A percentile compares a stretch with the other conserved stretches of the same genome.
These are phyloP conservation scores for Hippocampus mohnikei DNA, from an alignment of 2,113 vertebrate species.

Conservation along the genomic window DNA sequence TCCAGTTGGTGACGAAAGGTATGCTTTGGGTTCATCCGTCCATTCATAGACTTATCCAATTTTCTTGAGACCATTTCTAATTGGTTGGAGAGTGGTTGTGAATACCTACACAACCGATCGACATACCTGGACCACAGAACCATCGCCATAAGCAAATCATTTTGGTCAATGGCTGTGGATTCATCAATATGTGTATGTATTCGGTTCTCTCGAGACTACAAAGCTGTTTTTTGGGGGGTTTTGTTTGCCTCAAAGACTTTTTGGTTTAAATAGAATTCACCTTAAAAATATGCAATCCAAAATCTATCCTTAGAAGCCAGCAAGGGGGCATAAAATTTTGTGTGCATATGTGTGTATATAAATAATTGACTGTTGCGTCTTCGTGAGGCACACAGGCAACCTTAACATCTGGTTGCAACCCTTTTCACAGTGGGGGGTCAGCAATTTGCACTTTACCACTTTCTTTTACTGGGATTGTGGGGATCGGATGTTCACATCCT, in stretches of 20 bases:
- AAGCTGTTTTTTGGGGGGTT: not conserved
- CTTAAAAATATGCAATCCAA: conserved; percentile 24
- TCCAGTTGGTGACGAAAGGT: too few species aligned
- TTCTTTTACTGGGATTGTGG: conserved; percentile 9
- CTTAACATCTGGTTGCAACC: conserved; percentile 46
- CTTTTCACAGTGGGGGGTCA: conserved; percentile 38
- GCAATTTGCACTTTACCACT: conserved; percentile 30
- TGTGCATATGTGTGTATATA: conserved; percentile 23
- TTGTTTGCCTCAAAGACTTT: not conserved
- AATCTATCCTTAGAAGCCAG: conserved; percentile 27
- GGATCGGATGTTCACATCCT: conserved; percentile 12
- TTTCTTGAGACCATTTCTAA: too few species aligned
- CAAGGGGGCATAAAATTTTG: conserved; percentile 26
- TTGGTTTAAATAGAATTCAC: conserved; percentile 20
- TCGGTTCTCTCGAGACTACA: too few species aligned
- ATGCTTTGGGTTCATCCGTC: too few species aligned
- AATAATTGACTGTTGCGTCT: conserved; percentile 53
- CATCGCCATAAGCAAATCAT: too few species aligned
- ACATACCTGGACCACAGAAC: too few species aligned
- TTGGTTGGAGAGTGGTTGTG: too few species aligned
- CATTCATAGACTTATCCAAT: too few species aligned
- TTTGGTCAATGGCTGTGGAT: too few species aligned
- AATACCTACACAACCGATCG: too few species aligned
- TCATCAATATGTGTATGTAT: too few species aligned
- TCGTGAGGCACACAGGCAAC: conserved; percentile 21